Evolutionary conservation across 1,140 invertebrate species (phyloP), one percentile per base, ranked within the genome.

Genomic region (Gonatopus flavifemur): DNA sequence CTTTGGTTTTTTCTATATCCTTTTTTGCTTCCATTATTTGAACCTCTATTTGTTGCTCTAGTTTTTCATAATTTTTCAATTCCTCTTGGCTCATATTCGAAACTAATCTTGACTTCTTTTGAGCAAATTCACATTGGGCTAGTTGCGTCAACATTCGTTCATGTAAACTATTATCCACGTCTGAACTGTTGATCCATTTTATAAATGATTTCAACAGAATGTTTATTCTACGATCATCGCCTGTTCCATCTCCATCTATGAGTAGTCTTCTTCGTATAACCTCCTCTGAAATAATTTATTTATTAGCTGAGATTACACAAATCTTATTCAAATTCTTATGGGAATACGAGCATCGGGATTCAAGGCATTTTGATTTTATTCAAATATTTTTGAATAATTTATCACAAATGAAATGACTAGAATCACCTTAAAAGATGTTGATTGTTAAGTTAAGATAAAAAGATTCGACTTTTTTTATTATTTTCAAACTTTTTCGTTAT

Each of bases 181-280:
- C 86, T n/a, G 85, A 78, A 47, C 75, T 80, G 61, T 86, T 88
- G 49, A 84, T 88, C 92, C 92, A 97, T 76, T 94, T 94, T 15
- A 93, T 84, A 53, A 96, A 90, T 10, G 87, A 88, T 79, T 93
- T 96, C 13, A 96, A 71, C 3, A 97, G 72, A 38, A 88, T 84
- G 66, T 91, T 94, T 13, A 98, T 80, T 55, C 93, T 78, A 51
- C 94, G 83, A 72, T 98, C 95, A 77, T 98, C 95, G 33, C 94
- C 94, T 19, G 91, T 94, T 19, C 94, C 94, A 84, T 98, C 95
- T 20, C 94, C 94, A 76, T 98, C 95, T 67, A 97, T 94, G 8
- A 97, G 76, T 13, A 98, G 76, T 53, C 93, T 82, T 55, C 93
- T 82, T 57, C 90, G 86, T 52, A 97, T 96, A 36, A 98, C 89